A percentile compares a stretch with the other conserved stretches of the same genome.
These are phyloP conservation scores for Phyllotreta striolata DNA, from an alignment of 2,888 invertebrate species.

Conservation along the genomic window DNA sequence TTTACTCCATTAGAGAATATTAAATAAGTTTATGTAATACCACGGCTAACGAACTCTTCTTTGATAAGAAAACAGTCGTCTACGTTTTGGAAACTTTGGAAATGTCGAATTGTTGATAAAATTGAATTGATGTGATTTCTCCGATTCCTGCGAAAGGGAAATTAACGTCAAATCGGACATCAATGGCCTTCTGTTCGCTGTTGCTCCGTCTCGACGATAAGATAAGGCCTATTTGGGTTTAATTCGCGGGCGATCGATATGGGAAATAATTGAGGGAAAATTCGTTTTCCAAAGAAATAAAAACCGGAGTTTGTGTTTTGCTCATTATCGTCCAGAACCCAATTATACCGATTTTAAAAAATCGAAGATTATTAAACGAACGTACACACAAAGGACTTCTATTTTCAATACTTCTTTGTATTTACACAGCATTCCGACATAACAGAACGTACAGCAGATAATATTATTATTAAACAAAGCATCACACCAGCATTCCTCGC, in stretches of 20 bases:
- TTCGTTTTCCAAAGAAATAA: no score
- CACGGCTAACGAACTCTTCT: background rate
- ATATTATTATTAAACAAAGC: no score
- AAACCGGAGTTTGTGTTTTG: no score
- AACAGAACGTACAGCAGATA: no score
- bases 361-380: no score
- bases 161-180: conserved; percentile 20
- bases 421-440: no score
- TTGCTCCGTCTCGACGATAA: conserved; percentile 26
- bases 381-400: no score
- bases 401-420: no score
- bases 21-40: no score
- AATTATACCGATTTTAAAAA: no score
- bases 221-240: conserved; percentile 20
- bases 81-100: background rate
- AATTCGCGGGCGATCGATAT: conserved; percentile 1
- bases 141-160: conserved; percentile 22
- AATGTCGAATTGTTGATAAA: conserved; percentile 15
- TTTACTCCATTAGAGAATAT: background rate
- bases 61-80: background rate
- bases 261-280: background rate
- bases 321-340: no score
- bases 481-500: no score
- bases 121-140: conserved; percentile 16
- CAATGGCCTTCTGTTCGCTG: conserved; percentile 12